Percentiles rank a stretch among this genome's conserved stretches.
phyloP scores from a whole-genome alignment of 2,113 vertebrate species.

The Alectura lathami region DNA sequence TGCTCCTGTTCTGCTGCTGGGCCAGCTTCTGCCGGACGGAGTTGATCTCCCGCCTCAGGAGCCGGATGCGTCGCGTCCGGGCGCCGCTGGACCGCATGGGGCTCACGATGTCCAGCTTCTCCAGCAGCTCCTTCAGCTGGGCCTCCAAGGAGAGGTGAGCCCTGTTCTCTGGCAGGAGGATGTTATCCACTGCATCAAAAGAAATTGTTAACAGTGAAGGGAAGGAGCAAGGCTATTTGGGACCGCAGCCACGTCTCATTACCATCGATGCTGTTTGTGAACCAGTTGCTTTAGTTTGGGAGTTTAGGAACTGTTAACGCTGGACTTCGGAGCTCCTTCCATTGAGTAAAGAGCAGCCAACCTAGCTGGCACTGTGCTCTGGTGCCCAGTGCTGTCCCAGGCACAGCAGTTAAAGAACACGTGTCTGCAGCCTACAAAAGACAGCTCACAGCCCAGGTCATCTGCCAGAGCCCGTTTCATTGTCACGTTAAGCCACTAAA shows the following conservation, averaged over 20 bases:
- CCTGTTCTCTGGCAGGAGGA: slow-evolving; percentile 91
- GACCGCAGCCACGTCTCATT: too few species aligned
- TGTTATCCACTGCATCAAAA: slow-evolving; percentile 88
- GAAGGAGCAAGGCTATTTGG: background rate
- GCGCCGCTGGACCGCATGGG: slow-evolving; percentile 90
- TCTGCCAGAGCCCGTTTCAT: background rate
- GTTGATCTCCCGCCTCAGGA: slow-evolving; percentile 93
- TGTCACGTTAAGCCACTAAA: background rate
- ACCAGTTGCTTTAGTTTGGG: background rate
- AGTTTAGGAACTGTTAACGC: background rate
- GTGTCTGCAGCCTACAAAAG: background rate
- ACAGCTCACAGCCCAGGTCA: background rate
- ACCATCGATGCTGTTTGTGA: background rate
- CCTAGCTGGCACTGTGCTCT: background rate
- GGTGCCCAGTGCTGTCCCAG: background rate
- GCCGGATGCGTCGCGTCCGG: slow-evolving; percentile 88
- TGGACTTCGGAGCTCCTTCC: background rate
- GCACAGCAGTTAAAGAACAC: background rate
- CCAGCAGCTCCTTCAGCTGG: slow-evolving; percentile 94
- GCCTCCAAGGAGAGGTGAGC: slow-evolving; percentile 90
- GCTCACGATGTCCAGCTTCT: slow-evolving; percentile 94
- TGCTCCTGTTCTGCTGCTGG: slow-evolving; percentile 78
- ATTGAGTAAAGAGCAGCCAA: background rate
- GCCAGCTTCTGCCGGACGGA: slow-evolving; percentile 84
- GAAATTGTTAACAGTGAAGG: background rate